Base-by-base conservation (phyloP, 2,888 invertebrate genomes). In the Plebejus melissa region DNA sequence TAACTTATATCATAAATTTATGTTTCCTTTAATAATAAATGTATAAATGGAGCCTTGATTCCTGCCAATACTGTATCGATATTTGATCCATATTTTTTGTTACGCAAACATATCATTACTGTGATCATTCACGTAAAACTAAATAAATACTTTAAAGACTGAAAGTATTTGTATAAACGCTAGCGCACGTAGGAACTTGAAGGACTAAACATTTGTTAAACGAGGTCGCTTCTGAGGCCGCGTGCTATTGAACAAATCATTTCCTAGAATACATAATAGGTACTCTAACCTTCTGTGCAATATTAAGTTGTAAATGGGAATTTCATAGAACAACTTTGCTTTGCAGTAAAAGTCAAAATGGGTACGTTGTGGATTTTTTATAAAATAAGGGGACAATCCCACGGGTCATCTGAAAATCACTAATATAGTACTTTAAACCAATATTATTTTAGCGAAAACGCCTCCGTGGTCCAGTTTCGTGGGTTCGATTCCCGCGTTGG, bases 161-260 rank as follows among this genome's bases (percentile, higher is more conserved):
- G 5, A 41, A 70, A 70, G 38, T 70, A 22, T 13, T 41, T 70
- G n/a, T 70, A 70, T 4, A 70, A 41, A 41, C 70, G 41, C n/a
- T 41, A 70, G 41, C 65, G 65, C 32, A 16, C 5, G 32, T 32
- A 41, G n/a, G 41, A 41, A 70, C 70, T 70, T 70, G 70, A 70
- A 78, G 79, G 77, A 76, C 77, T 60, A 77, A 69, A 74, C 75
- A 76, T 77, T 77, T 78, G 74, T 75, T 65, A 36, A 41, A 69
- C 78, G 77, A 80, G 80, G 79, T 75, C 77, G 75, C 69, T 60
- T 69, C 74, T 70, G 74, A 76, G 74, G 74, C 77, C 76, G 74
- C 74, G 76, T 72, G 46, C 79, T 79, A 79, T 78, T 78, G 77
- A 74, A 72, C 58, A 72, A 76, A 76, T 77, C 76, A 74, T 74